Evolutionary conservation across 53 echinoderm and acorn worm species (phyloP).

Genomic region (Glandiceps talaboti): DNA sequence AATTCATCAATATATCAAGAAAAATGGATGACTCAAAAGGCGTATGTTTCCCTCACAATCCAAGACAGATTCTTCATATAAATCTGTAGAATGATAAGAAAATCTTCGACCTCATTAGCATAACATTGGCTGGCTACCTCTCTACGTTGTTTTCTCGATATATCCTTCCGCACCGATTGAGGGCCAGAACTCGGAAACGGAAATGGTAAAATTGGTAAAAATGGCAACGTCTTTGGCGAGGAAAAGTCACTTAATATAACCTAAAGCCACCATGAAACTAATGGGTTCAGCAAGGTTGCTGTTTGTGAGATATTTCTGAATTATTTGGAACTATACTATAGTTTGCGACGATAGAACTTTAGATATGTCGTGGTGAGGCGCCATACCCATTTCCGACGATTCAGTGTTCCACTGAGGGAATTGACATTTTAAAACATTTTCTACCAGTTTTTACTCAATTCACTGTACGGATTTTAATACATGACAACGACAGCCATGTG

Average conservation of each 20-base stretch:
- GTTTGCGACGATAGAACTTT: not conserved
- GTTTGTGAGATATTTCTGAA: not conserved
- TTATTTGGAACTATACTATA: not conserved
- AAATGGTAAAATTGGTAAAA: not conserved
- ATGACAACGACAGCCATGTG: not conserved
- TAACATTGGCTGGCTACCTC: not conserved
- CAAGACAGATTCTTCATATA: not conserved
- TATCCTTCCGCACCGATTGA: not conserved
- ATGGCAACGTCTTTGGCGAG: not conserved
- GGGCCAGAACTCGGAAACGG: not conserved
- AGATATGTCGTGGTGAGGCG: not conserved
- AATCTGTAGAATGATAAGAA: not conserved
- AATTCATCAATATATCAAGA: not conserved
- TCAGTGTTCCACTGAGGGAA: not conserved
- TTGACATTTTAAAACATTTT: not conserved
- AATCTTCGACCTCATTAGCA: not conserved
- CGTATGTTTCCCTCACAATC: not conserved
- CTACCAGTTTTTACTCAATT: not conserved
- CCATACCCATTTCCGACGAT: not conserved
- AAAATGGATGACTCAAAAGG: not conserved
- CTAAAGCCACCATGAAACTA: too few species aligned
- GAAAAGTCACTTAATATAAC: too few species aligned
- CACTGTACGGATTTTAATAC: not conserved
- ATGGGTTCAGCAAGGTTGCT: too few species aligned
- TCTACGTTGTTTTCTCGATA: not conserved